A percentile compares a stretch with the other conserved stretches of the same genome.
Evolutionary conservation across 2,113 vertebrate genomes (phyloP).

Genomic region (Myrmecobius fasciatus): DNA sequence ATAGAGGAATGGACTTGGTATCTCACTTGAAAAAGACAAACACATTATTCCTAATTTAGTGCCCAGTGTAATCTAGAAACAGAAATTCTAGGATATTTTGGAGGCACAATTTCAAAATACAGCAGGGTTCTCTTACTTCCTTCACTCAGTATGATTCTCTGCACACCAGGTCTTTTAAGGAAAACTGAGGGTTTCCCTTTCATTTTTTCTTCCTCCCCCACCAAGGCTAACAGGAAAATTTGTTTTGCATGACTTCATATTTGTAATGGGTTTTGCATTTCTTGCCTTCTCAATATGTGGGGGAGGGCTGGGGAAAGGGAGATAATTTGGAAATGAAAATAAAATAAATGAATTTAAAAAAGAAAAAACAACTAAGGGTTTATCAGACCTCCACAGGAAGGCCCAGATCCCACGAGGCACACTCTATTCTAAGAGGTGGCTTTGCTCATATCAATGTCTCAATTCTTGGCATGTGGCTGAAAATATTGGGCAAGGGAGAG

Average conservation of each 20-base stretch:
- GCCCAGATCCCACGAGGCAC: conserved; percentile 20
- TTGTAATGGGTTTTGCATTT: background rate
- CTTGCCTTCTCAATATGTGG: background rate
- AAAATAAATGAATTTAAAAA: background rate
- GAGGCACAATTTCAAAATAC: background rate
- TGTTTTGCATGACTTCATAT: background rate
- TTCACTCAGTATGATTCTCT: conserved; percentile 49
- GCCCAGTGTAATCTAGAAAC: conserved; percentile 30
- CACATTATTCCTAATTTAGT: conserved; percentile 42
- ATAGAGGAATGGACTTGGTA: conserved; percentile 23
- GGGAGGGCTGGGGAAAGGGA: background rate
- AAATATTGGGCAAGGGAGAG: conserved; percentile 20
- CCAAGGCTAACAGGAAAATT: background rate
- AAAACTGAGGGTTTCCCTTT: background rate
- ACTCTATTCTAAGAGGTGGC: conserved; percentile 53
- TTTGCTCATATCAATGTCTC: conserved; percentile 5
- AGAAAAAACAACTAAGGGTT: background rate
- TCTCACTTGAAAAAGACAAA: conserved; percentile 51
- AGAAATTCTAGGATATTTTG: conserved; percentile 44
- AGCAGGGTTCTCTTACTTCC: conserved; percentile 35
- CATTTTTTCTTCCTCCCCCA: background rate
- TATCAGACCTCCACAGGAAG: conserved; percentile 36
- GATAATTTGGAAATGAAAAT: background rate
- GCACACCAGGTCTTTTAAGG: background rate
- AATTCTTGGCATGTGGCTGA: conserved; percentile 29